Base-by-base conservation (phyloP, 2,888 invertebrate genomes). In the Spatulosminthurus flaviceps region DNA sequence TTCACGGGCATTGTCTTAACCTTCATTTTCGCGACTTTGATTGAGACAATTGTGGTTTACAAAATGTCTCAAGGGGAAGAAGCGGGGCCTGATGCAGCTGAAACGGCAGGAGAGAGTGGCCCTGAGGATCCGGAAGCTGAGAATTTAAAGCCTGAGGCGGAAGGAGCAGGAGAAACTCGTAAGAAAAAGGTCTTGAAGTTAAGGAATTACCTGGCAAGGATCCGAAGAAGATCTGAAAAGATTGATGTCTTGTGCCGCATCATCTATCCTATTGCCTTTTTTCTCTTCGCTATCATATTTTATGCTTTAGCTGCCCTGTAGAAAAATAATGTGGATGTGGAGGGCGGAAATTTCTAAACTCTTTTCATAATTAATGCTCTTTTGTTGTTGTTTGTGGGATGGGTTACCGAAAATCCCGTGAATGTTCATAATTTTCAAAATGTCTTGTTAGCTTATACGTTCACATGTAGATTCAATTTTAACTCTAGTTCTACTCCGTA, bases 1-100 rank as follows among this genome's bases (percentile, higher is more conserved):
- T 86, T 82, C 82, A 84, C 84, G 11, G 86, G 85, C 0, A 81
- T 84, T 34, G 82, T 82, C 7, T 82, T 86, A 19, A 81, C 83
- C 11, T 85, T 86, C 77, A 83, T 85, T 26, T 84, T 86, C 72
- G 74, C 79, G 1, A 81, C 83, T 42, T 83, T 86, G 13, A 69
- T 86, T 16, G 83, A 86, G 75, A 82, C 83, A 60, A 79, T 86
- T 34, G 74, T 84, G 19, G 85, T 84, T 16, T 80, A 84, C 69
- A 82, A 83, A 41, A 70, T 83, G 19, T 79, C 77, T 5, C 77
- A 79, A 69, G 41, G 61, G 34, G 70, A 71, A 22, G 77, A 69
- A n/a, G 1, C 43, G 7, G 64, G 19, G 0, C 74, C 72, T 9
- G 70, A 34, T 5, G n/a, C 70, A 0, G 21, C 29, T 19, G 51